These are phyloP conservation scores for Astatotilapia flaviijosephi DNA, from an alignment of 2,113 vertebrate genomes.

Conservation along the genomic window DNA sequence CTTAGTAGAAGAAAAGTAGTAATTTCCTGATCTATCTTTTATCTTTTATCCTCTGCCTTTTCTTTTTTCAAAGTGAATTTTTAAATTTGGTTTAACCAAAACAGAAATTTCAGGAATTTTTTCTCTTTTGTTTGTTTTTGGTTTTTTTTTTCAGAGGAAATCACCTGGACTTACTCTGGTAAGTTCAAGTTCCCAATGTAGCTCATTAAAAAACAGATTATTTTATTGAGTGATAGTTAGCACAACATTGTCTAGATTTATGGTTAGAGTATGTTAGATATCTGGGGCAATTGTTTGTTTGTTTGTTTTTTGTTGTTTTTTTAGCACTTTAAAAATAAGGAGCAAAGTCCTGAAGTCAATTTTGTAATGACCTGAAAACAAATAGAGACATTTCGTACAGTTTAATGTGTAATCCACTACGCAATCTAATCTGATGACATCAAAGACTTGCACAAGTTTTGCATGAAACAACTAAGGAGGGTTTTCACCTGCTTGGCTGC, in stretches of 20 bases:
- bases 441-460: not conserved
- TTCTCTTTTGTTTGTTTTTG: not conserved
- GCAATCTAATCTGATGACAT: not conserved
- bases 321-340: not conserved
- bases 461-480: not conserved
- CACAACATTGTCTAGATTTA: not conserved
- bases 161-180: conserved; percentile 68
- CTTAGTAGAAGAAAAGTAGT: not conserved
- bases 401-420: not conserved
- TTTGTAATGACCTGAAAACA: not conserved
- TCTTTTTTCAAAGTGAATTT: not conserved
- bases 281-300: not conserved
- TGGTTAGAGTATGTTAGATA: not conserved
- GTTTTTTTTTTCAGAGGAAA: conserved; percentile 45
- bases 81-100: not conserved
- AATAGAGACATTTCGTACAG: not conserved
- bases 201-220: not conserved
- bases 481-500: not conserved
- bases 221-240: not conserved
- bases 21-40: not conserved
- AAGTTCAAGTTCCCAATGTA: conserved; percentile 1
- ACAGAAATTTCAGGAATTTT: not conserved
- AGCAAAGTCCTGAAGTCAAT: not conserved
- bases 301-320: fast-evolving
- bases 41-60: not conserved